Evolutionary conservation across 2,888 invertebrate genomes (phyloP).

Genomic region (Chalcis sispes): DNA sequence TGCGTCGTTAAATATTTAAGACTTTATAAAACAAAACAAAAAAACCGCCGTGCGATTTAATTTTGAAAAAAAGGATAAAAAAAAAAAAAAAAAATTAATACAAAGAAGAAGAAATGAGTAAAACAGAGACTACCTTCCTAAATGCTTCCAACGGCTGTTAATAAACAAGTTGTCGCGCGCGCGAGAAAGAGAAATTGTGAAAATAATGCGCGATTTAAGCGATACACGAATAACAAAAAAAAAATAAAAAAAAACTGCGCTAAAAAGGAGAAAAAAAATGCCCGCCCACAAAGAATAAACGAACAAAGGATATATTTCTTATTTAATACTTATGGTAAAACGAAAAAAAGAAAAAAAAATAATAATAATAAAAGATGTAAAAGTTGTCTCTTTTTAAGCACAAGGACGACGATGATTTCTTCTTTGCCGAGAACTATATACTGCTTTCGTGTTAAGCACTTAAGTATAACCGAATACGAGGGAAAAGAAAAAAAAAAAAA

Average conservation of each 20-base stretch:
- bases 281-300: constrained; percentile 57
- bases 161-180: constrained; percentile 46
- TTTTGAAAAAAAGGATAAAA: constrained; percentile 33
- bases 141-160: constrained; percentile 64
- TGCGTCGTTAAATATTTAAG: constrained; percentile 52
- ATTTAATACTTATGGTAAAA: too few relatives aligned
- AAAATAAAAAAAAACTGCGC: constrained; percentile 38
- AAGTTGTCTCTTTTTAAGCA: constrained; percentile 26
- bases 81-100: constrained; percentile 20
- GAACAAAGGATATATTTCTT: constrained; percentile 55
- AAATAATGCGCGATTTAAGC: constrained; percentile 21
- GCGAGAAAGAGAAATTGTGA: constrained; percentile 26
- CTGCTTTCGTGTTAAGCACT: constrained; percentile 25
- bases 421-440: constrained; percentile 23
- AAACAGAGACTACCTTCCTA: constrained; percentile 61
- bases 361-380: background rate
- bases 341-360: background rate
- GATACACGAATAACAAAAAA: constrained; percentile 41
- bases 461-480: constrained; percentile 22
- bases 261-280: constrained; percentile 54
- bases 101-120: constrained; percentile 50
- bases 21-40: too few relatives aligned
- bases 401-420: constrained; percentile 23
- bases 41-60: constrained; percentile 39
- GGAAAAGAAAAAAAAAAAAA: constrained; percentile 31